These are phyloP conservation scores for Apoda limacodes DNA, from an alignment of 2,888 invertebrate species.

Conservation along the genomic window DNA sequence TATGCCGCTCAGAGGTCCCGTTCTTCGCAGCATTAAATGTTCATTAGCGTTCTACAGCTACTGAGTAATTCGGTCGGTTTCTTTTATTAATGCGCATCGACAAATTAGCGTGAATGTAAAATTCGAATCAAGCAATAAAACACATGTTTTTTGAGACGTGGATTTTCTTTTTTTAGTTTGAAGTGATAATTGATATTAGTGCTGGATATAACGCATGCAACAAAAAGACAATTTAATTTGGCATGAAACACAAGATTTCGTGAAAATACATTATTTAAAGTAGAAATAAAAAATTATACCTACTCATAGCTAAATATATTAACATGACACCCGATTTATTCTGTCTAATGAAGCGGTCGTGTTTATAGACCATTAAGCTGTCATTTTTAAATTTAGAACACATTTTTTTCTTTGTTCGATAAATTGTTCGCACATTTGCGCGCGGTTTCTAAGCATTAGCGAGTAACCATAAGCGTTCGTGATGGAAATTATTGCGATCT, in stretches of 20 bases:
- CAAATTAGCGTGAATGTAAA: constrained; percentile 69
- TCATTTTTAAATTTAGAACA: constrained; percentile 14
- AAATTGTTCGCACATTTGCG: constrained; percentile 30
- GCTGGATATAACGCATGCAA: constrained; percentile 36
- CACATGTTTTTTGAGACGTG: constrained; percentile 45
- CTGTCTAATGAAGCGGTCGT: no score
- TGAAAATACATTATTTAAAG: no score
- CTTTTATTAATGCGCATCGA: constrained; percentile 59
- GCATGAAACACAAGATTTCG: constrained; percentile 30
- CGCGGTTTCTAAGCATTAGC: constrained; percentile 51
- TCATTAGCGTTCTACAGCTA: constrained; percentile 62
- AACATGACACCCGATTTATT: no score
- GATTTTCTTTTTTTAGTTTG: constrained; percentile 51
- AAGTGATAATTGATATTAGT: constrained; percentile 68
- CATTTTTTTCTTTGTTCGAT: constrained; percentile 9
- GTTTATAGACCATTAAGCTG: no score
- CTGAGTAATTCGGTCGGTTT: constrained; percentile 62
- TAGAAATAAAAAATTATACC: no score
- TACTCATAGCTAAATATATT: no score
- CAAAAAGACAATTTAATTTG: constrained; percentile 49
- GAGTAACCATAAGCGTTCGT: constrained; percentile 31
- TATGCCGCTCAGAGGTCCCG: constrained; percentile 32
- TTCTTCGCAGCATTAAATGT: constrained; percentile 56
- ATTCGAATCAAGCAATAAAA: constrained; percentile 58
- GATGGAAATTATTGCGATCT: constrained; percentile 53